Conservation (phyloP, 1,140 invertebrate species). For the Chlorops oryzae region DNA sequence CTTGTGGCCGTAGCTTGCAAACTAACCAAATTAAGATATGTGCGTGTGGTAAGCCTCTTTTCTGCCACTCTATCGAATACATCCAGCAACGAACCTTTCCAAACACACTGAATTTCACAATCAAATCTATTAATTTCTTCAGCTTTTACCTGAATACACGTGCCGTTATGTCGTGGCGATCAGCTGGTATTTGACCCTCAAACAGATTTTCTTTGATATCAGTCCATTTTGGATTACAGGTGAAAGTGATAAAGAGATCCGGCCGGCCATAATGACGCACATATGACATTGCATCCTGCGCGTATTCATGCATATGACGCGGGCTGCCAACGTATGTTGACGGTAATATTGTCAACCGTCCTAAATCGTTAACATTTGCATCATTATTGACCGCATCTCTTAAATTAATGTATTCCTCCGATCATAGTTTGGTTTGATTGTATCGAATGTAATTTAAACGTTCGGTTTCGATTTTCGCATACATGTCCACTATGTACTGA, state of each 20-base stretch:
- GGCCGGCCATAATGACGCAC: slow-evolving; percentile 47
- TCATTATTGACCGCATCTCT: slow-evolving; percentile 19
- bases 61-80: slow-evolving; percentile 51
- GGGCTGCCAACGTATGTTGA: slow-evolving; percentile 45
- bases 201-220: slow-evolving; percentile 39
- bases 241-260: slow-evolving; percentile 49
- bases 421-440: slow-evolving; percentile 9
- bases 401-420: slow-evolving; percentile 14
- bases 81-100: slow-evolving; percentile 44
- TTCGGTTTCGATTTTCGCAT: slow-evolving; percentile 8
- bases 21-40: slow-evolving; percentile 12
- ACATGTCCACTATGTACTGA: slow-evolving; percentile 15
- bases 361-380: slow-evolving; percentile 32
- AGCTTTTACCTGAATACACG: slow-evolving; percentile 52
- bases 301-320: slow-evolving; percentile 49
- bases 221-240: slow-evolving; percentile 51
- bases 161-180: slow-evolving; percentile 40
- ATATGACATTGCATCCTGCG: slow-evolving; percentile 51
- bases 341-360: slow-evolving; percentile 46
- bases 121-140: slow-evolving; percentile 47
- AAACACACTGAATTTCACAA: slow-evolving; percentile 40
- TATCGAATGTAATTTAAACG: slow-evolving; percentile 1
- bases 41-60: slow-evolving; percentile 20
- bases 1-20: too few species aligned
- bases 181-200: slow-evolving; percentile 27